Base-by-base conservation (phyloP, 2,888 invertebrate species). In the Drosophila borborema region DNA sequence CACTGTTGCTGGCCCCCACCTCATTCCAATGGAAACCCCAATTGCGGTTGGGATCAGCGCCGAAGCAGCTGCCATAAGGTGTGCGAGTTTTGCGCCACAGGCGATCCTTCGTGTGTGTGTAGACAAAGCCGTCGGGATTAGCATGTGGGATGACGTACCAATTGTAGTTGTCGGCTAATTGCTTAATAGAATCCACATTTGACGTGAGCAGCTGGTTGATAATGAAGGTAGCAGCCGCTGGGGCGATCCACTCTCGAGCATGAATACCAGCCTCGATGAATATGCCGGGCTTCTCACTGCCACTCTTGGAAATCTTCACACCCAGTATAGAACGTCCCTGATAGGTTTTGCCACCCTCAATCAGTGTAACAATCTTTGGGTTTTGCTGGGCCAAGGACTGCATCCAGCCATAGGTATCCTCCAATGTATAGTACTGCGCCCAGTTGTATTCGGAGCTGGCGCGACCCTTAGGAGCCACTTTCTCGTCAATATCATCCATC, bases 111-210 rank as follows among this genome's bases (percentile, higher is more conserved):
- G 94, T 94, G 83, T 96, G 96, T 0, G 96, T 94, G 90, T 95
- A 96, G 41, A 94, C 95, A 82, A 95, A 96, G 3, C 97, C 97
- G 93, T 97, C 97, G 12, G 96, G 96, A 91, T 97, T 97, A 31
- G 95, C 92, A 20, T 95, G 93, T 0, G 97, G 97, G 72, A 97
- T 94, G 66, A 97, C 94, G 89, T 96, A 96, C 96, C 96, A 97
- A 76, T 96, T 96, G 81, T 94, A 94, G 40, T 94, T 93, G 59
- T 94, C 93, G 0, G 94, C 94, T 10, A 95, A 94, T 9, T 91
- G 75, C 62, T 92, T 92, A 0, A 95, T 92, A 16, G 94, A 93
- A 0, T 92, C 80, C 34, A 95, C 93, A 0, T 93, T 91, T 41
- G 95, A 95, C 64, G 93, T 94, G 14, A 96, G 91, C 5, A 96